A percentile compares a stretch with the other conserved stretches of the same genome.
phyloP scores from a whole-genome alignment of 53 echinoderm and acorn worm genomes.

The Holothuria leucospilota region DNA sequence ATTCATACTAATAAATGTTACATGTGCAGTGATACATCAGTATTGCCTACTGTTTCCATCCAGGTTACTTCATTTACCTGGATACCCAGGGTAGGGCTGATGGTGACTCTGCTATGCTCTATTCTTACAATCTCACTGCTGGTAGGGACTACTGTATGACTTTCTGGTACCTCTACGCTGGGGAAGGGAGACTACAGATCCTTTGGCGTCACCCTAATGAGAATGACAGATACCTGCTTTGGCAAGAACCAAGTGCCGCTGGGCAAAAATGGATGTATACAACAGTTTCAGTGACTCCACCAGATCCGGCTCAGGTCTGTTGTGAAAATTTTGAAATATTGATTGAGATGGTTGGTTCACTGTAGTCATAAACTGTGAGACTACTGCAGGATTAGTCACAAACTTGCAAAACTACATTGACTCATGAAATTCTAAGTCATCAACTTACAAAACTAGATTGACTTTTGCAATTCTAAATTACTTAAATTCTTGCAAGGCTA shows the following conservation, averaged over 20 bases:
- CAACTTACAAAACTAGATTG: too few species aligned
- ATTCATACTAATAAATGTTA: too few species aligned
- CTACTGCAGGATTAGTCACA: too few species aligned
- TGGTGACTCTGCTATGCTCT: conserved; percentile 48
- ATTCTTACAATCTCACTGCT: conserved; percentile 51
- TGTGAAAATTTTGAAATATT: background rate
- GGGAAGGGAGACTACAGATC: conserved; percentile 4
- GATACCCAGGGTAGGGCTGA: background rate
- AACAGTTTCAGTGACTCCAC: background rate
- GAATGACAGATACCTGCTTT: background rate
- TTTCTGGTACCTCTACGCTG: conserved; percentile 68
- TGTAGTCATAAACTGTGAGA: too few species aligned
- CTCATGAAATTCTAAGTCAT: too few species aligned
- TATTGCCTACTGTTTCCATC: too few species aligned
- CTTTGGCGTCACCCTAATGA: conserved; percentile 19
- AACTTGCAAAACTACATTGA: too few species aligned
- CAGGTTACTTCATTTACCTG: too few species aligned
- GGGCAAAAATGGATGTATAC: background rate
- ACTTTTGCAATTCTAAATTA: too few species aligned
- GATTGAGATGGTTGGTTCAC: too few species aligned
- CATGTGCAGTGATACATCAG: too few species aligned
- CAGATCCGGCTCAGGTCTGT: conserved; percentile 15
- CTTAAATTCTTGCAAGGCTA: too few species aligned
- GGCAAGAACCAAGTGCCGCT: conserved; percentile 14
- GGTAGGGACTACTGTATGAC: conserved; percentile 60